These are phyloP conservation scores for Drosophila sp. DNA, from an alignment of 1,140 invertebrate genomes.

Conservation along the genomic window DNA sequence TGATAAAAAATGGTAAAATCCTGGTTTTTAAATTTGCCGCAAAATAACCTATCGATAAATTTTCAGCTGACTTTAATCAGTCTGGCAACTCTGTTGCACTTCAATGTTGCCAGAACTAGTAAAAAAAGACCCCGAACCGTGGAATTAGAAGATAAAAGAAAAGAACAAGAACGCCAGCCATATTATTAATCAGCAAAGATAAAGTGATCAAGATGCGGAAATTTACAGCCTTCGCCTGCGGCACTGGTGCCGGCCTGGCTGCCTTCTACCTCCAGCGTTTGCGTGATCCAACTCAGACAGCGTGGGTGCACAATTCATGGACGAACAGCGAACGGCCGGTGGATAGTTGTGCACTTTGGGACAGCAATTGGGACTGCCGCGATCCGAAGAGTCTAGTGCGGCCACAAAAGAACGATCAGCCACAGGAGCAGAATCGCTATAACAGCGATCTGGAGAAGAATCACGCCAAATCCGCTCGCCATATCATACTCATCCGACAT, in stretches of 20 bases:
- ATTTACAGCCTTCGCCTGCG: slow-evolving; percentile 65
- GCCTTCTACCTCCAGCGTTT: slow-evolving; percentile 65
- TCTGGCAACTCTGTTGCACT: not conserved
- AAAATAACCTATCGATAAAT: not conserved
- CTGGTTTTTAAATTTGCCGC: too few relatives aligned
- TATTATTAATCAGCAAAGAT: not conserved
- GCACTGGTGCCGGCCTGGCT: slow-evolving; percentile 67
- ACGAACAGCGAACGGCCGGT: slow-evolving; percentile 86
- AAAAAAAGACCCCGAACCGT: not conserved
- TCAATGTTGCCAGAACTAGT: not conserved
- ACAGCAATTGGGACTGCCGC: slow-evolving; percentile 94
- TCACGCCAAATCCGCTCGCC: slow-evolving; percentile 89
- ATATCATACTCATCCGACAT: slow-evolving; percentile 96
- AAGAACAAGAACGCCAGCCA: not conserved
- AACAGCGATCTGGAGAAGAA: slow-evolving; percentile 86
- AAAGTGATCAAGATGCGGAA: slow-evolving; percentile 51
- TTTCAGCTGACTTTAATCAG: not conserved
- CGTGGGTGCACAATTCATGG: slow-evolving; percentile 84
- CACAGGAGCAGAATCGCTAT: slow-evolving; percentile 86
- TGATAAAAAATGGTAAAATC: too few relatives aligned
- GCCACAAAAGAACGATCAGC: slow-evolving; percentile 84
- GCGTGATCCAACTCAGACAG: slow-evolving; percentile 40
- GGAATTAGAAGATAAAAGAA: slow-evolving; percentile 2
- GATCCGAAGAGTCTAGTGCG: slow-evolving; percentile 89
- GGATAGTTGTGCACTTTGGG: slow-evolving; percentile 88